These are phyloP conservation scores for Scomber scombrus DNA, from an alignment of 2,113 vertebrate genomes.

Conservation along the genomic window DNA sequence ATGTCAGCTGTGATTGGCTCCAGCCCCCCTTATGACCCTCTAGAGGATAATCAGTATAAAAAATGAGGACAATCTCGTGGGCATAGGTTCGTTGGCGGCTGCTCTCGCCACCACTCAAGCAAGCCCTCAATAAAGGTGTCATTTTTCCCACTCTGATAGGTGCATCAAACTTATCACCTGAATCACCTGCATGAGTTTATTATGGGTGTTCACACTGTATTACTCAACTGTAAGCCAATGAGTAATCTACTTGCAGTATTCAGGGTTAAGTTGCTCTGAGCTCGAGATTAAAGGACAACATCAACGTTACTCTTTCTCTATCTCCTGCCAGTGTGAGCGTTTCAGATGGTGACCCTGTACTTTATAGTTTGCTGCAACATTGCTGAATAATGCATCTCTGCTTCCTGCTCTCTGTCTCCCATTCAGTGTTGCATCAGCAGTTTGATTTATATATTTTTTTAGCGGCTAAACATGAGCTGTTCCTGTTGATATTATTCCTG, in stretches of 20 bases:
- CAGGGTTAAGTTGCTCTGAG: background rate
- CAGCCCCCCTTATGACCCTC: too few relatives aligned
- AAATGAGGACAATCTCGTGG: too few relatives aligned
- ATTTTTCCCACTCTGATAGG: too few relatives aligned
- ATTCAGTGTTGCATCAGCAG: conserved; percentile 52
- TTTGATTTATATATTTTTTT: background rate
- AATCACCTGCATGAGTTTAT: too few relatives aligned
- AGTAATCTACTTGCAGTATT: conserved; percentile 1
- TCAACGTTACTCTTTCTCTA: background rate
- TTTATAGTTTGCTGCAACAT: conserved; percentile 47
- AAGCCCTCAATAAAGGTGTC: too few relatives aligned
- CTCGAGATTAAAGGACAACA: background rate
- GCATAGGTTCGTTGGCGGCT: too few relatives aligned
- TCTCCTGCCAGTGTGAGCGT: background rate
- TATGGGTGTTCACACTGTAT: background rate
- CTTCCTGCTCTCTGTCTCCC: conserved; percentile 37
- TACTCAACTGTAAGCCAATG: background rate
- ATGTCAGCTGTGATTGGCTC: too few relatives aligned
- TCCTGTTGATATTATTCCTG: conserved; percentile 18
- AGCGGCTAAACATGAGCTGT: conserved; percentile 3
- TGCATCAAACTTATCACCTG: too few relatives aligned
- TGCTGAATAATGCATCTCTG: conserved; percentile 64
- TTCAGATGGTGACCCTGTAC: conserved; percentile 19
- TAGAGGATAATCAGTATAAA: too few relatives aligned
- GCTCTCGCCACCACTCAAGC: too few relatives aligned